phyloP scores from a whole-genome alignment of 30 jellyfish, hydroid and myxozoan species.

The Turritopsis rubra region DNA sequence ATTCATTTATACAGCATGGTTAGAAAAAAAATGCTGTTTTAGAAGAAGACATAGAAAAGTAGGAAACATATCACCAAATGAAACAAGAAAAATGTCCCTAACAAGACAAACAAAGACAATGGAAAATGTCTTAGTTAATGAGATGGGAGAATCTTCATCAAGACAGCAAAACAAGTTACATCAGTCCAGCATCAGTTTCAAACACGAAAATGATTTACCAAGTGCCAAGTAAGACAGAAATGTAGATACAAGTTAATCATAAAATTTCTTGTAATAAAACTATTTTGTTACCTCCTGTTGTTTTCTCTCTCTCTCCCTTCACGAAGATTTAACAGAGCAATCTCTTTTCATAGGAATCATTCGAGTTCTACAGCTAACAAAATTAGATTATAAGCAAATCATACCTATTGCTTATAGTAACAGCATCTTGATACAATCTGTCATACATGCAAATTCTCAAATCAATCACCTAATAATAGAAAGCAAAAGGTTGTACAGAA shows the following conservation, averaged over 20 bases:
- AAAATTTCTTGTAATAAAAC: too few species aligned
- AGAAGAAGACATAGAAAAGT: neutral
- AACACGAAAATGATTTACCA: neutral
- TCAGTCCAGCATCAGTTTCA: neutral
- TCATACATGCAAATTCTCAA: constrained; percentile 86
- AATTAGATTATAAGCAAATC: too few species aligned
- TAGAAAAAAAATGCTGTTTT: neutral
- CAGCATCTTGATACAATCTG: constrained; percentile 85
- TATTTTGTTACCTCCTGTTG: too few species aligned
- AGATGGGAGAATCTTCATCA: neutral
- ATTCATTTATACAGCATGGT: neutral
- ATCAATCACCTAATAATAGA: constrained; percentile 54
- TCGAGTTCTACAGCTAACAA: too few species aligned
- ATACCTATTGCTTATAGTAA: constrained; percentile 74
- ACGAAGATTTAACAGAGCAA: too few species aligned
- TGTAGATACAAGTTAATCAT: too few species aligned
- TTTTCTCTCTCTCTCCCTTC: too few species aligned
- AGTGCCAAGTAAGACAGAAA: neutral
- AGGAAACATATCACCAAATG: neutral
- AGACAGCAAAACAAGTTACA: neutral
- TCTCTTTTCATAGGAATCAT: too few species aligned
- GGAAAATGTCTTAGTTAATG: neutral
- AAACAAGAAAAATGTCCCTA: neutral
- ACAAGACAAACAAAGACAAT: neutral
- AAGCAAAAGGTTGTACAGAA: neutral